These are phyloP conservation scores for Xenops minutus DNA, from an alignment of 2,797 vertebrate species.

Conservation along the genomic window DNA sequence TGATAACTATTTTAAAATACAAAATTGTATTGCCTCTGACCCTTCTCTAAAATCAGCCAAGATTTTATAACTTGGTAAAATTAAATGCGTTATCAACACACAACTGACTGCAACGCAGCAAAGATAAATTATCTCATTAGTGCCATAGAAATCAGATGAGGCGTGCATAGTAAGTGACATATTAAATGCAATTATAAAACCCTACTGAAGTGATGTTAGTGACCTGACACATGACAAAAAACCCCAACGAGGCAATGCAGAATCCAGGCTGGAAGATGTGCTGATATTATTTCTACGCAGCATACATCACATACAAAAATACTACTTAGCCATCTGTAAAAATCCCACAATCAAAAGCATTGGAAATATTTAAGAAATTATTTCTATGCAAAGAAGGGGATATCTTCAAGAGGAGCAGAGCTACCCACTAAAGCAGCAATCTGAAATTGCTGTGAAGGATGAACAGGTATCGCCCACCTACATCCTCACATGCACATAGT, in stretches of 20 bases:
- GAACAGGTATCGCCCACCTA: not conserved
- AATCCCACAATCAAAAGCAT: not conserved
- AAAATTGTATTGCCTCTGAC: not conserved
- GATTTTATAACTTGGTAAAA: slow-evolving; percentile 31
- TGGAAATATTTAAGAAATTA: not conserved
- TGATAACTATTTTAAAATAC: slow-evolving; percentile 14
- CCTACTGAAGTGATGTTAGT: slow-evolving; percentile 53
- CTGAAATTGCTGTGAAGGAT: not conserved
- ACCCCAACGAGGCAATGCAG: not conserved
- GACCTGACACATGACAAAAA: slow-evolving; percentile 53
- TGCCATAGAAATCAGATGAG: slow-evolving; percentile 53
- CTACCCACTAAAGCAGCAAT: not conserved
- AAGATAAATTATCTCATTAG: slow-evolving; percentile 61
- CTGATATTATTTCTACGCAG: not conserved
- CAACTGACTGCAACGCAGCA: slow-evolving; percentile 37
- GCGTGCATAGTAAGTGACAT: slow-evolving; percentile 46
- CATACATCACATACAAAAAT: not conserved
- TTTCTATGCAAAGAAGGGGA: not conserved
- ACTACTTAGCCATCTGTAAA: not conserved
- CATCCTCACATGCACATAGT: fast-evolving
- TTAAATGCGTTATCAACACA: slow-evolving; percentile 42
- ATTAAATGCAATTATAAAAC: slow-evolving; percentile 64
- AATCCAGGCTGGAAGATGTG: not conserved
- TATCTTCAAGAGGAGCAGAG: not conserved
- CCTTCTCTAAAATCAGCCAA: slow-evolving; percentile 8